phyloP scores from a whole-genome alignment of 2,797 vertebrate species.

The Chelmon rostratus region DNA sequence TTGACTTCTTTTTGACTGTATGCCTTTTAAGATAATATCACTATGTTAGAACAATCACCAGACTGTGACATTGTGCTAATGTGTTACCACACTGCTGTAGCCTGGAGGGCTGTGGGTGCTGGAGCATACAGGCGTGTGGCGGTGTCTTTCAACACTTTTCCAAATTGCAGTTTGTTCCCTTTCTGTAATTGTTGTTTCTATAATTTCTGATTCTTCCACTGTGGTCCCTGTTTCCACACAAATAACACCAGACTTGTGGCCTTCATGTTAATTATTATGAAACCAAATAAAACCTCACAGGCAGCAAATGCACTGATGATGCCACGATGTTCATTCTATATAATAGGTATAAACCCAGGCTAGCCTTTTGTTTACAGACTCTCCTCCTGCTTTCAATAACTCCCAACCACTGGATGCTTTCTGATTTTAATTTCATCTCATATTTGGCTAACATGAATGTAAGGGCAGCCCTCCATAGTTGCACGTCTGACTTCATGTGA shows the following conservation, averaged over 20 bases:
- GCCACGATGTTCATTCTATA: neutral
- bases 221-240: neutral
- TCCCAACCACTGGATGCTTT: too few relatives aligned
- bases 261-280: too few relatives aligned
- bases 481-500: too few relatives aligned
- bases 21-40: neutral
- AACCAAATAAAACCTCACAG: neutral
- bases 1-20: neutral
- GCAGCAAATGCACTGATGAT: neutral
- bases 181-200: too few relatives aligned
- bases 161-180: neutral
- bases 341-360: too few relatives aligned
- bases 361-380: too few relatives aligned
- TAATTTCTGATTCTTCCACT: neutral
- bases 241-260: neutral
- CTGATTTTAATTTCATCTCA: too few relatives aligned
- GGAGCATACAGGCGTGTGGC: neutral
- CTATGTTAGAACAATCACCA: neutral
- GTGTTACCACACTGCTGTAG: neutral
- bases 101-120: neutral
- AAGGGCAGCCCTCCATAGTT: too few relatives aligned
- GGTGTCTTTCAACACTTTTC: neutral
- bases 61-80: constrained; percentile 1
- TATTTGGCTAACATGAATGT: too few relatives aligned
- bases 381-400: too few relatives aligned